Conservation (phyloP, 2,113 vertebrate species). For the Rattus norvegicus region DNA sequence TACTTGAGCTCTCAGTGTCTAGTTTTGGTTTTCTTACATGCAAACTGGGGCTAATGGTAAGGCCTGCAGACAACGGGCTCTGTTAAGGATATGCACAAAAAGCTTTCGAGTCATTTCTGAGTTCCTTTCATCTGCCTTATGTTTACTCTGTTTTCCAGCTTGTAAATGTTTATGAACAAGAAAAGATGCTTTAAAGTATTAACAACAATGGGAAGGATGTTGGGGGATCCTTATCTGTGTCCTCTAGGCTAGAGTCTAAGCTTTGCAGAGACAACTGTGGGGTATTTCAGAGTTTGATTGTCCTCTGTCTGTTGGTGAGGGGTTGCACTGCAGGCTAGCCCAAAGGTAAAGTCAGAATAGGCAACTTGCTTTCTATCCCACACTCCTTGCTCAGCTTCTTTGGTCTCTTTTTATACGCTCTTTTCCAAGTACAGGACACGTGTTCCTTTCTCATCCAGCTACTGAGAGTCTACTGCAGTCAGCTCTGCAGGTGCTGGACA, state of each 20-base stretch:
- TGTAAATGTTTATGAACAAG: neutral
- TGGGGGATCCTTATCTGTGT: neutral
- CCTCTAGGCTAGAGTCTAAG: neutral
- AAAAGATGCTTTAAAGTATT: neutral
- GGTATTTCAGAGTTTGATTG: neutral
- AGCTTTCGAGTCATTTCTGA: neutral
- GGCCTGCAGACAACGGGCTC: neutral
- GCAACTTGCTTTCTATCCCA: neutral
- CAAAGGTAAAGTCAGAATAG: neutral
- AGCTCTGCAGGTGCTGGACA: neutral
- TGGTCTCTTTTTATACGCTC: neutral
- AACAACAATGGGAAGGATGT: neutral
- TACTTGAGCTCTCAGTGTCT: neutral
- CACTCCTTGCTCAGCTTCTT: neutral
- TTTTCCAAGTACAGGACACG: neutral
- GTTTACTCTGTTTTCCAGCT: neutral
- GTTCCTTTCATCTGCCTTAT: neutral
- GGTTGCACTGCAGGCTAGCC: neutral
- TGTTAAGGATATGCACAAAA: neutral
- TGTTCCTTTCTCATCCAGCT: neutral
- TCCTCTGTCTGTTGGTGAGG: neutral
- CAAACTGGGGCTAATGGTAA: neutral
- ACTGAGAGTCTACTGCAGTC: neutral
- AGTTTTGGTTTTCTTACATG: neutral
- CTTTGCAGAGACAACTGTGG: neutral